phyloP scores from a whole-genome alignment of 2,113 vertebrate genomes.

The Plotosus lineatus region DNA sequence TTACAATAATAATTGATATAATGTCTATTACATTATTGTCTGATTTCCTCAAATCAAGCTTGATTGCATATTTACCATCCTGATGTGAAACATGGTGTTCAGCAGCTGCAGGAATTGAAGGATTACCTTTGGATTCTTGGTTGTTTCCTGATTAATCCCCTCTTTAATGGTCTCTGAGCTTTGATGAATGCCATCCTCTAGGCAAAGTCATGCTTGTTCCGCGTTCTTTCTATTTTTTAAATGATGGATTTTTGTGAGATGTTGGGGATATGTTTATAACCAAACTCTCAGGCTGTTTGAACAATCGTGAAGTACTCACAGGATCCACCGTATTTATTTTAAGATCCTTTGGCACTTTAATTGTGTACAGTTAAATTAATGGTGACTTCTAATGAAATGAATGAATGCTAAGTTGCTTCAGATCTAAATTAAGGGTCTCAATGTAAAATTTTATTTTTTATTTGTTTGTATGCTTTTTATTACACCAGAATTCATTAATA shows the following conservation, averaged over 20 bases:
- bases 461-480: no score
- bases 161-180: background rate
- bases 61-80: no score
- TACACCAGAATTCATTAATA: no score
- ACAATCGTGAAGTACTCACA: background rate
- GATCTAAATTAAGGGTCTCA: background rate
- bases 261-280: background rate
- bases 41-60: no score
- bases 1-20: no score
- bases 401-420: no score
- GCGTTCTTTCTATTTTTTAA: background rate
- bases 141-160: background rate
- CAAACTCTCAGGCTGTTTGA: background rate
- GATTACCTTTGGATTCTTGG: background rate
- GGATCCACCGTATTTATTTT: background rate
- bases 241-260: background rate
- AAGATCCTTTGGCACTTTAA: background rate
- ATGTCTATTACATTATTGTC: no score
- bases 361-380: no score
- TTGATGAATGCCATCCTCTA: background rate
- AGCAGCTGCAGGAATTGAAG: background rate
- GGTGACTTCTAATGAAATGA: no score
- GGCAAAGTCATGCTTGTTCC: background rate
- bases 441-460: no score
- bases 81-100: background rate